A percentile compares a stretch with the other conserved stretches of the same genome.
Conservation (phyloP, 2,888 invertebrate species). For the Nemapogon koenigi region DNA sequence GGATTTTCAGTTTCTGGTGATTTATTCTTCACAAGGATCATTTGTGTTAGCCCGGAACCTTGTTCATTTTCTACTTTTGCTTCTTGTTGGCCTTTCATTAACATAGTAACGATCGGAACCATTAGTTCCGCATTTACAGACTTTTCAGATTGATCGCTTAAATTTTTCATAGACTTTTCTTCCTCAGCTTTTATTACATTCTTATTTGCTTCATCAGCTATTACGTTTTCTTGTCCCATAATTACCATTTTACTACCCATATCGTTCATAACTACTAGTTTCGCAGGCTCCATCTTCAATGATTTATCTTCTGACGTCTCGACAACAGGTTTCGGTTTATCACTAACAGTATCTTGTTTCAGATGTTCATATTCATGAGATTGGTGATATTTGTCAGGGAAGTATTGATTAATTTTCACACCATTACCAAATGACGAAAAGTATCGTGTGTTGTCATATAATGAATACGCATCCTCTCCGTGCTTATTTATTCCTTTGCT, state of each 20-base stretch:
- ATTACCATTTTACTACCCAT: neutral
- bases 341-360: constrained; percentile 18
- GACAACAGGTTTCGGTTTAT: constrained; percentile 22
- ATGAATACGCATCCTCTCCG: constrained; percentile 41
- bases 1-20: constrained; percentile 18
- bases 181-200: neutral
- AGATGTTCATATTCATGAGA: constrained; percentile 10
- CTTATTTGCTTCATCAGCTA: neutral
- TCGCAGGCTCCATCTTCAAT: constrained; percentile 2
- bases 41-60: too few species aligned
- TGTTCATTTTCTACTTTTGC: too few species aligned
- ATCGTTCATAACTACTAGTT: neutral
- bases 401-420: constrained; percentile 46
- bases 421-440: constrained; percentile 39
- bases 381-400: constrained; percentile 33
- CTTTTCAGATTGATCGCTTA: constrained; percentile 22
- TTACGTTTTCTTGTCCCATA: neutral
- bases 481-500: constrained; percentile 52
- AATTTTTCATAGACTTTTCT: constrained; percentile 5
- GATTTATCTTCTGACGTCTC: constrained; percentile 18
- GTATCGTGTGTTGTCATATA: constrained; percentile 37
- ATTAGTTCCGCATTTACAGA: constrained; percentile 22
- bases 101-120: constrained; percentile 25
- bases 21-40: too few species aligned
- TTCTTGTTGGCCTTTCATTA: constrained; percentile 18